Evolutionary conservation across 2,888 invertebrate species (phyloP).

Genomic region (Baccha elongata): DNA sequence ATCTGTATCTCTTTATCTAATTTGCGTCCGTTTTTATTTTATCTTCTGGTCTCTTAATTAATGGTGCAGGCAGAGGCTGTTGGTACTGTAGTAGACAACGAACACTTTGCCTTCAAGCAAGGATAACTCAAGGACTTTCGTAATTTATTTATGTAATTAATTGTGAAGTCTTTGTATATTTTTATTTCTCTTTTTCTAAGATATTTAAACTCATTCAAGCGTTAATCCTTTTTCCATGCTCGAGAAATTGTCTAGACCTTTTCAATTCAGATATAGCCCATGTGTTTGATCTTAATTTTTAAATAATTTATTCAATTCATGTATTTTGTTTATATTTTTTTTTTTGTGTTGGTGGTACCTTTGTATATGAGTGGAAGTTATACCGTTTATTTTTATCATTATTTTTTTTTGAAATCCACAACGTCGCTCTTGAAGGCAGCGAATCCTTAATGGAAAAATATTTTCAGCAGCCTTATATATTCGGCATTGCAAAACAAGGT

Average conservation of each 20-base stretch:
- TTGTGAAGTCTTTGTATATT: constrained; percentile 7
- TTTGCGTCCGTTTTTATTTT: constrained; percentile 43
- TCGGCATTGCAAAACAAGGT: neutral
- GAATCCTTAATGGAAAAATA: neutral
- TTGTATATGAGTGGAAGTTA: neutral
- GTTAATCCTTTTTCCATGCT: constrained; percentile 37
- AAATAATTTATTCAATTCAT: constrained; percentile 37
- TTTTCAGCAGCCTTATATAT: neutral
- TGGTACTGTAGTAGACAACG: neutral
- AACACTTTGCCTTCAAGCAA: neutral
- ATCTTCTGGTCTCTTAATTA: constrained; percentile 50
- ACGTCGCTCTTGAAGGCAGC: neutral
- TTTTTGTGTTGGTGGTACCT: no score
- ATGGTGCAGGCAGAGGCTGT: constrained; percentile 24
- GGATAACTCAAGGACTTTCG: constrained; percentile 9
- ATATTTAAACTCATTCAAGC: constrained; percentile 5
- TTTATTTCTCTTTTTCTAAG: neutral
- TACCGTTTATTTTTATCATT: no score
- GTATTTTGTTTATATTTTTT: neutral
- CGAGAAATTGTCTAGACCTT: constrained; percentile 55
- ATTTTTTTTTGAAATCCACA: neutral
- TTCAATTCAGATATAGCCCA: constrained; percentile 26
- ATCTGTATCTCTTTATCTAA: constrained; percentile 58
- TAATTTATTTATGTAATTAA: constrained; percentile 62
- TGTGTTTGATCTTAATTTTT: constrained; percentile 42